Evolutionary conservation across 2,797 vertebrate genomes (phyloP), one percentile per base, ranked within the genome.

Genomic region (Acomys russatus): DNA sequence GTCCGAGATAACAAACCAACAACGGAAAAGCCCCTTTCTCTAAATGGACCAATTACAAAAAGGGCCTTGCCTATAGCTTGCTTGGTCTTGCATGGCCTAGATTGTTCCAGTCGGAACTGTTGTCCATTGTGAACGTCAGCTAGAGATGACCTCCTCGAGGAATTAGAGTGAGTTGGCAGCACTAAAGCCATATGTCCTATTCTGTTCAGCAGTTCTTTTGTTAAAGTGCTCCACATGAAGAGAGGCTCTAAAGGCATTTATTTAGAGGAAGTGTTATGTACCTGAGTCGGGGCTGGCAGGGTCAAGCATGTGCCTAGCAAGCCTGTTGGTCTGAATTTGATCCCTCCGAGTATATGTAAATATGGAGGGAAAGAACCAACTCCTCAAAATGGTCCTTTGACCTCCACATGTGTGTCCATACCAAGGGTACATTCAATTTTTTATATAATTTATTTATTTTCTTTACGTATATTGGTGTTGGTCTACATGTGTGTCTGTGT

Each of bases 101-200:
- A 82, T 92, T 94, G 88, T 59, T 80, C 73, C 82, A 86, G 54
- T 80, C 87, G 87, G 74, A 89, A 86, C 79, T 80, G 59, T 66
- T 85, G 10, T 68, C 4, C 74, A 44, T 8, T 63, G 6, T 30
- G 12, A 83, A 44, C 77, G 51, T 70, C 49, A 56, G 12, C 7
- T 38, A 73, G n/a, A 87, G 51, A n/a, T 73, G n/a, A 73, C 14
- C n/a, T 59, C 33, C 14, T 12, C n/a, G 23, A 30, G n/a, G 6
- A 35, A 44, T 3, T 22, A 79, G 20, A 38, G 0, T 63, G 15
- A 88, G 25, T 63, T 71, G 74, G 0, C 76, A 84, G 74, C 76
- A 59, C 70, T 74, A 77, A 96, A 95, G 79, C 64, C 63, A 83
- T 84, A 54, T 59, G 66, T 73, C 86, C 22, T 84, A 12, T 94